Percentiles rank a stretch among this genome's conserved stretches.
These are phyloP conservation scores for Homalodisca vitripennis DNA, from an alignment of 1,140 invertebrate genomes.

Conservation along the genomic window DNA sequence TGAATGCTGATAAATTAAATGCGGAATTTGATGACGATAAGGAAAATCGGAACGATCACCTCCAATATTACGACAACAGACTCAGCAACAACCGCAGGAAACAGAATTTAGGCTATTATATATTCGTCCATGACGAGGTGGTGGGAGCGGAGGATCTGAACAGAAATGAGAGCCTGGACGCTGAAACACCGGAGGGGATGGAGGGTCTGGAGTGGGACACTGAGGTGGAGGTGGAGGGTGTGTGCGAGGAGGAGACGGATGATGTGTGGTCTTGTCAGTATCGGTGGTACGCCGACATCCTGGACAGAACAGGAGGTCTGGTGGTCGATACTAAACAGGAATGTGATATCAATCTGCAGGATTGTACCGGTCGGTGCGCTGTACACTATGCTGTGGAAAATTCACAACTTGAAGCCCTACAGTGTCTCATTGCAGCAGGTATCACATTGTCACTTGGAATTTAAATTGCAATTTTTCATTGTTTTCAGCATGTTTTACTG, in stretches of 20 bases:
- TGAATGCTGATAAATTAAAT: slow-evolving; percentile 44
- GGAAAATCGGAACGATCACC: background rate
- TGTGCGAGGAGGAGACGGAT: slow-evolving; percentile 36
- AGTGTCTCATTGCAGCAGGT: slow-evolving; percentile 47
- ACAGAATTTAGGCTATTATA: slow-evolving; percentile 45
- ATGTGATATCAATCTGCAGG: slow-evolving; percentile 52
- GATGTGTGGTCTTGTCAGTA: slow-evolving; percentile 42
- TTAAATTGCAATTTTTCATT: no score
- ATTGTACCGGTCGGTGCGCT: slow-evolving; percentile 54
- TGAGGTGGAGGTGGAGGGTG: slow-evolving; percentile 51
- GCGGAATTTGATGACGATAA: slow-evolving; percentile 22
- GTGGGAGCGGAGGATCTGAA: slow-evolving; percentile 41
- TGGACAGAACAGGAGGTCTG: slow-evolving; percentile 52
- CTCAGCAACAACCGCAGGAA: slow-evolving; percentile 3
- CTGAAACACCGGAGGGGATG: slow-evolving; percentile 59
- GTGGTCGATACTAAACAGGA: slow-evolving; percentile 40
- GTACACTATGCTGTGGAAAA: slow-evolving; percentile 60
- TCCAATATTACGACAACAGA: background rate
- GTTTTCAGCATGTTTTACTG: no score
- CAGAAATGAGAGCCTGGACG: slow-evolving; percentile 41
- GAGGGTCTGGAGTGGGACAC: slow-evolving; percentile 59
- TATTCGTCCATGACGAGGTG: slow-evolving; percentile 46
- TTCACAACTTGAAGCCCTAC: slow-evolving; percentile 54
- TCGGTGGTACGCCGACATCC: slow-evolving; percentile 54
- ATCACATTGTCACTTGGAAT: no score